Evolutionary conservation across 2,797 vertebrate species (phyloP), one percentile per base, ranked within the genome.

Genomic region (Neopelma chrysocephalum): DNA sequence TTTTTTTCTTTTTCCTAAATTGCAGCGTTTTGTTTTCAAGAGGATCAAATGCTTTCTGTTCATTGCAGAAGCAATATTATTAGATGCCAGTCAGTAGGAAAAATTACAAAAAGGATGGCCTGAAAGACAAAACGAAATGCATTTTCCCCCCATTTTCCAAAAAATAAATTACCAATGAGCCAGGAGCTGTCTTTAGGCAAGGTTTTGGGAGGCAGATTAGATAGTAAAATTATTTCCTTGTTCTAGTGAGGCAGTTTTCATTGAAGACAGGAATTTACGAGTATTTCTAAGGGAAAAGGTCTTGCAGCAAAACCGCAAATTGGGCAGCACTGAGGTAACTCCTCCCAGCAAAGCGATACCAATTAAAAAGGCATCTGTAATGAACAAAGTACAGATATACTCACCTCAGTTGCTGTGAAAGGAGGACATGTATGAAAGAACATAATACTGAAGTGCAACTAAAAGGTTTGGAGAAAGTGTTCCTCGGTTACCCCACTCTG

Each of bases 201-300:
- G 90, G 94, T 92, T 96, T 96, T 71, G 77, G 69, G 87, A 83
- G 65, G 81, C 70, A 93, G 96, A 94, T 82, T 95, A 95, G 48
- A 87, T 87, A 78, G 92, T 56, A 96, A 93, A 96, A 89, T 80
- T 91, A 61, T 96, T 85, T 93, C 69, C 86, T 81, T 92, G 60
- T 91, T 66, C 82, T 93, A 79, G 83, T 81, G 90, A 94, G 57
- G 61, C 86, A 91, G 57, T 96, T 96, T 97, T 94, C 77, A 90
- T 4, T 93, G 94, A 88, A 96, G 84, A 81, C 56, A 82, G 57
- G 31, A 96, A 82, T 96, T 95, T 38, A 84, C 76, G 61, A 93
- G 25, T 75, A 89, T 96, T 96, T 96, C 54, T 88, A 50, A 94
- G 86, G 78, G 69, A 95, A 93, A 94, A 93, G 77, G 73, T 96